Percentiles rank a stretch among this genome's conserved stretches.
These are phyloP conservation scores for Eretmocerus hayati DNA, from an alignment of 2,888 invertebrate species.

Conservation along the genomic window DNA sequence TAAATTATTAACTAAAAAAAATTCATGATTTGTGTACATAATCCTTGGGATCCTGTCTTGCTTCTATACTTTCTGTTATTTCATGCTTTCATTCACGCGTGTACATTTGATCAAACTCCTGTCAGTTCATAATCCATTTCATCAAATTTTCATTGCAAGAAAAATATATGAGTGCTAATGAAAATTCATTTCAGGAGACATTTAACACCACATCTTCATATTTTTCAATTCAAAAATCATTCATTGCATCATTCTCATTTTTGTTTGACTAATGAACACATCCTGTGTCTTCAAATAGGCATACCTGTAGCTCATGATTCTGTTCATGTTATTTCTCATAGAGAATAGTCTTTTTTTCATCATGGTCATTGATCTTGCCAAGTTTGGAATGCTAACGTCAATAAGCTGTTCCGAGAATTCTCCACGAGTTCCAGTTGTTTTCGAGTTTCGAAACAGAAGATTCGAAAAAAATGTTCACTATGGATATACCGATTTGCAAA, in stretches of 20 bases:
- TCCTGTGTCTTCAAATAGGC: conserved; percentile 12
- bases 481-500: no score
- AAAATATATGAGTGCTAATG: conserved; percentile 23
- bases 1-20: conserved; percentile 22
- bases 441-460: no score
- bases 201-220: conserved; percentile 17
- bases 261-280: conserved; percentile 21
- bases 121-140: conserved; percentile 15
- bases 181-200: conserved; percentile 25
- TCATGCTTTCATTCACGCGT: conserved; percentile 23
- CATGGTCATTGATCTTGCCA: no score
- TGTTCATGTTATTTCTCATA: no score
- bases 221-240: not conserved
- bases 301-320: no score
- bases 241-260: conserved; percentile 22
- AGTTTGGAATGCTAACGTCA: no score
- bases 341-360: no score
- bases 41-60: conserved; percentile 17
- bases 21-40: conserved; percentile 24
- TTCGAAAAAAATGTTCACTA: no score
- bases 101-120: conserved; percentile 18
- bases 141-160: conserved; percentile 6
- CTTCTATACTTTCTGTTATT: conserved; percentile 20
- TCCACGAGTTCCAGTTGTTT: no score
- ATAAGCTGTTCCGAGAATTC: no score